Base-by-base conservation (phyloP, 2,113 vertebrate genomes). In the Myxocyprinus asiaticus region DNA sequence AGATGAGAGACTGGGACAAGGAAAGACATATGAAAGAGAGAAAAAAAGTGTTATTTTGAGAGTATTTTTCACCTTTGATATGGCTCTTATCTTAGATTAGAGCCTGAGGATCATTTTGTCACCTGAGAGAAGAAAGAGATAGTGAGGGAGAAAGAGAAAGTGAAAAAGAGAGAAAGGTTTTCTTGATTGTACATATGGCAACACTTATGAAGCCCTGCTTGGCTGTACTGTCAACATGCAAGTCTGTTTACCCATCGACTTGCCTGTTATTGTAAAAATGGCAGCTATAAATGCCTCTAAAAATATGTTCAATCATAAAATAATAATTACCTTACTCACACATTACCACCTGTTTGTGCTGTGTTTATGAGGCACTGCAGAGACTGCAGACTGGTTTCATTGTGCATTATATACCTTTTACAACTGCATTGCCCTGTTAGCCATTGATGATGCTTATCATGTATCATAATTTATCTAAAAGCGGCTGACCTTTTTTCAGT, bases 21-120 rank as follows among this genome's bases (percentile, higher is more conserved):
- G 5, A 65, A 10, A 10, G 67, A 79, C 11, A n/a, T 15, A 56
- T 47, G 48, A 62, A 14, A 76, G 58, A 51, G n/a, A 33, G 58
- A 58, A 63, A 53, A 56, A 58, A 82, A 51, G 42, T 59, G 59
- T 62, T 75, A 81, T 74, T 75, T 75, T 80, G 78, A 75, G 61
- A 73, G 79, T 51, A 51, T 74, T 68, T 75, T 65, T 76, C 33
- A 9, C 58, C 79, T 81, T 81, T 76, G 70, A 81, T 75, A 75
- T 81, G 70, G 79, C 71, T 68, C 64, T 76, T 56, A 67, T 58
- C 70, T 74, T 58, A 80, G 79, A 75, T 75, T 80, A 75, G 71
- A 75, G 79, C 70, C 70, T 51, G 42, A 8, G 78, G 62, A 66
- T 67, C 17, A 73, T 66, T 74, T 80, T 80, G 78, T 67, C 62